These are phyloP conservation scores for Limnothrissa miodon DNA, from an alignment of 2,113 vertebrate genomes.

Conservation along the genomic window DNA sequence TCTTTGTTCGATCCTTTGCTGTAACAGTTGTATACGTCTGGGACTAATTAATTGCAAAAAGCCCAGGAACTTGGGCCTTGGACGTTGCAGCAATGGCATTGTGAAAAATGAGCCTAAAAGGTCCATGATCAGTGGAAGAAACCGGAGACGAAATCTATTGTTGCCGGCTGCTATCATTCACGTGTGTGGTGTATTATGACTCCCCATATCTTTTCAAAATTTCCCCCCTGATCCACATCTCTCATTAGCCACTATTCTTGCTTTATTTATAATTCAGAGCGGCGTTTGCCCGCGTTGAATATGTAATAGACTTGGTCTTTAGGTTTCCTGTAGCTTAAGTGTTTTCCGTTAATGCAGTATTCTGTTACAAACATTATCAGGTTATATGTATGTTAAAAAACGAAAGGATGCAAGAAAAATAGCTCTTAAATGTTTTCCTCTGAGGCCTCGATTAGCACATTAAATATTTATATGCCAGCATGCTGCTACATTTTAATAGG, in stretches of 20 bases:
- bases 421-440: slow-evolving; percentile 52
- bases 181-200: slow-evolving; percentile 82
- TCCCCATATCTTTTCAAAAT: slow-evolving; percentile 71
- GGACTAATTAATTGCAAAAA: slow-evolving; percentile 86
- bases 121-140: slow-evolving; percentile 84
- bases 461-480: slow-evolving; percentile 72
- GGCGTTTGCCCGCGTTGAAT: slow-evolving; percentile 39
- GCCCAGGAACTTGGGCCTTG: slow-evolving; percentile 82
- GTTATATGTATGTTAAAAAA: slow-evolving; percentile 10
- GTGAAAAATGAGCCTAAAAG: slow-evolving; percentile 92
- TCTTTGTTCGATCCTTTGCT: slow-evolving; percentile 55
- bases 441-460: slow-evolving; percentile 63
- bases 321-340: slow-evolving; percentile 25
- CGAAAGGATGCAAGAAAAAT: slow-evolving; percentile 11
- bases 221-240: slow-evolving; percentile 53
- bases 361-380: slow-evolving; percentile 14
- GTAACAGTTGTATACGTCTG: slow-evolving; percentile 75
- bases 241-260: slow-evolving; percentile 63
- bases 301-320: slow-evolving; percentile 22
- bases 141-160: slow-evolving; percentile 93
- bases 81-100: slow-evolving; percentile 79
- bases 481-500: slow-evolving; percentile 69
- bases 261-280: slow-evolving; percentile 60
- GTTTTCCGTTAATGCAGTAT: neutral
- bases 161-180: slow-evolving; percentile 82